Percentiles rank a stretch among this genome's conserved stretches.
Conservation (phyloP, 2,797 vertebrate species). For the Melopsittacus undulatus region DNA sequence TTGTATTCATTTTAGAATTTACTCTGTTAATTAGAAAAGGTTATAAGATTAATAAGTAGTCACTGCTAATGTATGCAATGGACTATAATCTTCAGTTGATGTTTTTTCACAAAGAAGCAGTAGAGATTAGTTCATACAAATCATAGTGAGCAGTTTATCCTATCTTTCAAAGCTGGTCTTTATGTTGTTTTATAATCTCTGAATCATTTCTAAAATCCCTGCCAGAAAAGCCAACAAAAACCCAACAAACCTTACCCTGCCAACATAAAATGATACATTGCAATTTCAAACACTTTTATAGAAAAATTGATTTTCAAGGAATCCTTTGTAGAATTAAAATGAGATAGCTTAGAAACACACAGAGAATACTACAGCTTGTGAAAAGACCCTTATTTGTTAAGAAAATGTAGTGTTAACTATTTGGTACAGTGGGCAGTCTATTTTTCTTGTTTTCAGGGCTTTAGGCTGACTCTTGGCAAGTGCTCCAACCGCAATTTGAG, state of each 20-base stretch:
- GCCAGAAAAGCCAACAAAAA: not conserved
- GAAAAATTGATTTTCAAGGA: not conserved
- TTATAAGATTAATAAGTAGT: constrained; percentile 70
- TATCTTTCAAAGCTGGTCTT: constrained; percentile 7
- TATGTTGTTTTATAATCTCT: constrained; percentile 34
- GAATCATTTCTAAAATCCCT: constrained; percentile 37
- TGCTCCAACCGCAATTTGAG: not conserved
- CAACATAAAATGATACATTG: not conserved
- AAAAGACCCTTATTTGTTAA: not conserved
- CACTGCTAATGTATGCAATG: constrained; percentile 23
- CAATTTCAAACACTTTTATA: not conserved
- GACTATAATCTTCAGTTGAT: not conserved
- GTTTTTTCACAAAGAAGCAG: not conserved
- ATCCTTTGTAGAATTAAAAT: not conserved
- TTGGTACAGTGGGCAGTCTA: not conserved
- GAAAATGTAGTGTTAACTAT: not conserved
- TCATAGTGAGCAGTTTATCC: not conserved
- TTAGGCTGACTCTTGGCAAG: not conserved
- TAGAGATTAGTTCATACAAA: constrained; percentile 24
- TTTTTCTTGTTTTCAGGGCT: not conserved
- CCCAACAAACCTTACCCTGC: not conserved
- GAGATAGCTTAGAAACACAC: not conserved
- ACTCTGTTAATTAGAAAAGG: constrained; percentile 71
- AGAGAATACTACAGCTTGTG: not conserved
- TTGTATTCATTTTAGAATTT: constrained; percentile 68